A percentile compares a stretch with the other conserved stretches of the same genome.
Evolutionary conservation across 2,113 vertebrate genomes (phyloP).

Genomic region (Hoplias malabaricus): DNA sequence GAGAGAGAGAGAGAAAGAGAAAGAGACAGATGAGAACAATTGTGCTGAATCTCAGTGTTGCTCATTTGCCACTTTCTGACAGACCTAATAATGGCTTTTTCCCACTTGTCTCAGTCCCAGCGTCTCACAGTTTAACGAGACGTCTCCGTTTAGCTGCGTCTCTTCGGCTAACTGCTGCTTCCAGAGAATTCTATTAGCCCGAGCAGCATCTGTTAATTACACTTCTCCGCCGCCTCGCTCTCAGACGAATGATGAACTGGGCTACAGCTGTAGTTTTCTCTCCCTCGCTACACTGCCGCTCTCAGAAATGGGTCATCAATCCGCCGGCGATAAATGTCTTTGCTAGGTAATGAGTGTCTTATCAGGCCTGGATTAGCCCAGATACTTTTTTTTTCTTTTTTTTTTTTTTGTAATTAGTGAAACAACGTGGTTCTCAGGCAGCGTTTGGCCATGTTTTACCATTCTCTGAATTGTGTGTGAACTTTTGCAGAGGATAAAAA

Average conservation of each 20-base stretch:
- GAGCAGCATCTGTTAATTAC: conserved; percentile 77
- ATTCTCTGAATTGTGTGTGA: conserved; percentile 52
- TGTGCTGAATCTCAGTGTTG: conserved; percentile 29
- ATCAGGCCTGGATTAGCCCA: conserved; percentile 73
- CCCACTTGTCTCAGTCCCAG: not conserved
- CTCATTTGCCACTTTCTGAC: not conserved
- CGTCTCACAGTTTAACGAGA: conserved; percentile 33
- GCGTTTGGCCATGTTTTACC: conserved; percentile 45
- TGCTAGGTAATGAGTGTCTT: conserved; percentile 77
- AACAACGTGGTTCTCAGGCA: conserved; percentile 70
- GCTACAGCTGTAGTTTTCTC: conserved; percentile 68
- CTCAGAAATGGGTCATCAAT: conserved; percentile 78
- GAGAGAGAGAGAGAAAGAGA: no score
- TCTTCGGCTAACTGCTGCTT: conserved; percentile 63
- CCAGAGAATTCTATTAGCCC: conserved; percentile 76
- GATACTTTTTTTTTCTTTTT: conserved; percentile 64
- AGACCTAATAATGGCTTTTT: conserved; percentile 13
- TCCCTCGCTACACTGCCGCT: conserved; percentile 70
- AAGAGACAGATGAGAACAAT: conserved; percentile 16
- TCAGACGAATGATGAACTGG: conserved; percentile 75
- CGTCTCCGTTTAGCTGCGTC: conserved; percentile 18
- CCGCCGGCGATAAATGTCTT: conserved; percentile 77
- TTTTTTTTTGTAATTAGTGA: conserved; percentile 72
- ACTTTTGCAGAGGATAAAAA: conserved; percentile 66
- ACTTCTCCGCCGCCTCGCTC: conserved; percentile 68